phyloP scores from a whole-genome alignment of 2,113 vertebrate genomes.

The Anoura caudifer region DNA sequence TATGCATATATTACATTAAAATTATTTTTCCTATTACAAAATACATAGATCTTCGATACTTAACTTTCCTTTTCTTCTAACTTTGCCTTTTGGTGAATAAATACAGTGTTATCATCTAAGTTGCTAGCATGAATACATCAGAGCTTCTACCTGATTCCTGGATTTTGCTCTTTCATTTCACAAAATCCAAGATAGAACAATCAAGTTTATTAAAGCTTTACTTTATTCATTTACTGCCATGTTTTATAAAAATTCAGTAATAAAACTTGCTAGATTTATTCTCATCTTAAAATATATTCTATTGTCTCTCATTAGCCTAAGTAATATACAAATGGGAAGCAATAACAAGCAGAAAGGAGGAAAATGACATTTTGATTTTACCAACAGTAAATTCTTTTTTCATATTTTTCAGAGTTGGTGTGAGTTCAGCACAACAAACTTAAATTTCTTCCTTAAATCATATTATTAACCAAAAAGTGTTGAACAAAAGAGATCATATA shows the following conservation, averaged over 20 bases:
- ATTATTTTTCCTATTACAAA: slow-evolving; percentile 50
- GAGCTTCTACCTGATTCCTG: neutral
- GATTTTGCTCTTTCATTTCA: neutral
- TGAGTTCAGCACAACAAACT: neutral
- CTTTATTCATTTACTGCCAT: slow-evolving; percentile 26
- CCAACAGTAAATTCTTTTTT: neutral
- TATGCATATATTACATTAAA: neutral
- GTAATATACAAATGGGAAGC: slow-evolving; percentile 9
- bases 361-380: slow-evolving; percentile 27
- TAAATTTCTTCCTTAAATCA: neutral
- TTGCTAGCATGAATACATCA: slow-evolving; percentile 25
- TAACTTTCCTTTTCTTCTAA: slow-evolving; percentile 31
- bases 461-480: neutral
- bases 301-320: neutral
- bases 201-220: neutral
- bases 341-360: neutral
- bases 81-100: slow-evolving; percentile 46
- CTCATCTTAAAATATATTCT: neutral
- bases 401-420: neutral
- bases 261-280: slow-evolving; percentile 11
- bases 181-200: slow-evolving; percentile 26
- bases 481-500: neutral
- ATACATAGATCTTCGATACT: neutral
- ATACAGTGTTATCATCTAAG: neutral
- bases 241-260: slow-evolving; percentile 30